These are phyloP conservation scores for Adrianichthys oophorus DNA, from an alignment of 2,797 vertebrate genomes.

Conservation along the genomic window DNA sequence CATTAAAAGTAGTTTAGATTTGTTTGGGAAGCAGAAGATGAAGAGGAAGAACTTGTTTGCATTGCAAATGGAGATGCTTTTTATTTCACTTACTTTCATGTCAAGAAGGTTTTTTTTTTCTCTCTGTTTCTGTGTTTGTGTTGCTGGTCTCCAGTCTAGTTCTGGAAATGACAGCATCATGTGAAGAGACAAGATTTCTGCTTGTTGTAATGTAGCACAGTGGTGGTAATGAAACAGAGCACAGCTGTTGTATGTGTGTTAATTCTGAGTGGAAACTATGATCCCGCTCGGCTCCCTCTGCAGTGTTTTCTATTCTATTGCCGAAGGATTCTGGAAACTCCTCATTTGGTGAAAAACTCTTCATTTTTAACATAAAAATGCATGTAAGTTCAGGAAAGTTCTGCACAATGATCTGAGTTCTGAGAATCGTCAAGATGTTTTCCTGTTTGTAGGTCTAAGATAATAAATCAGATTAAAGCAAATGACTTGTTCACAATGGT, in stretches of 20 bases:
- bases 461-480: too few relatives aligned
- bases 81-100: conserved; percentile 37
- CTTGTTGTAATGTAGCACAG: conserved; percentile 40
- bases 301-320: neutral
- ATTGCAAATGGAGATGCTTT: conserved; percentile 70
- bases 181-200: conserved; percentile 10
- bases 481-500: too few relatives aligned
- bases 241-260: conserved; percentile 30
- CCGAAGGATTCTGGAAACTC: too few relatives aligned
- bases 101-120: conserved; percentile 41
- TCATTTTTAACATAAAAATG: too few relatives aligned
- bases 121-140: conserved; percentile 15
- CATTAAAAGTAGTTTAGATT: conserved; percentile 63
- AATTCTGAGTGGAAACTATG: conserved; percentile 17
- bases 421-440: too few relatives aligned
- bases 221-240: conserved; percentile 58
- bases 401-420: too few relatives aligned
- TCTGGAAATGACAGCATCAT: conserved; percentile 9
- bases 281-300: conserved; percentile 2
- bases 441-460: too few relatives aligned
- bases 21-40: conserved; percentile 64
- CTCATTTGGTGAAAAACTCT: too few relatives aligned
- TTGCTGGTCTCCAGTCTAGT: neutral
- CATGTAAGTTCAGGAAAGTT: too few relatives aligned
- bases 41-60: conserved; percentile 63